These are phyloP conservation scores for Uromys caudimaculatus DNA, from an alignment of 2,797 vertebrate genomes.

Conservation along the genomic window DNA sequence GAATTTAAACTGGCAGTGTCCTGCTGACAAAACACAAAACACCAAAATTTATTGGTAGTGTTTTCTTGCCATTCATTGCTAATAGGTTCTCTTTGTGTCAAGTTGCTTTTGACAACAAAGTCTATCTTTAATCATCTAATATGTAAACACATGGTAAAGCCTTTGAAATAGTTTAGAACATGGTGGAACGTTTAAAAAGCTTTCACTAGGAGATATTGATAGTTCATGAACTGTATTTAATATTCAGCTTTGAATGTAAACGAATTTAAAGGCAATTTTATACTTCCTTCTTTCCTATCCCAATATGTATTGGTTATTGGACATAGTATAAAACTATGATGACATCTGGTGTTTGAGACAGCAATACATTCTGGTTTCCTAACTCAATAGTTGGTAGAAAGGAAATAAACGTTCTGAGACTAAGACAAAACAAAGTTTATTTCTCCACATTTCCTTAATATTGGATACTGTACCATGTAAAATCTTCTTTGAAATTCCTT, in stretches of 20 bases:
- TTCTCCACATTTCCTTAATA: not conserved
- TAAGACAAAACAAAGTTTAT: constrained; percentile 1
- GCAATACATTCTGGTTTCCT: not conserved
- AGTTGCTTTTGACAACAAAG: constrained; percentile 2
- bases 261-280: constrained; percentile 7
- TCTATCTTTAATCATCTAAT: constrained; percentile 11
- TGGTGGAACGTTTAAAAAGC: not conserved
- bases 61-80: not conserved
- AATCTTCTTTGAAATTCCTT: not conserved
- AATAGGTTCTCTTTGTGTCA: not conserved
- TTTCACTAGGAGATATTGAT: not conserved
- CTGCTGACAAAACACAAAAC: constrained; percentile 9
- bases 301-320: constrained; percentile 6
- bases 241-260: not conserved
- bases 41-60: not conserved
- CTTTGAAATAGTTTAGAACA: constrained; percentile 38
- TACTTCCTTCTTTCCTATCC: not conserved
- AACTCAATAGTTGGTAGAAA: not conserved
- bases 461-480: not conserved
- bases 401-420: not conserved
- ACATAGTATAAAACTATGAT: not conserved
- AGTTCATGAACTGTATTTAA: constrained; percentile 38
- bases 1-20: constrained; percentile 9
- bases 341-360: not conserved
- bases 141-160: not conserved